These are phyloP conservation scores for Cerastis leucographa DNA, from an alignment of 2,888 invertebrate genomes.

Conservation along the genomic window DNA sequence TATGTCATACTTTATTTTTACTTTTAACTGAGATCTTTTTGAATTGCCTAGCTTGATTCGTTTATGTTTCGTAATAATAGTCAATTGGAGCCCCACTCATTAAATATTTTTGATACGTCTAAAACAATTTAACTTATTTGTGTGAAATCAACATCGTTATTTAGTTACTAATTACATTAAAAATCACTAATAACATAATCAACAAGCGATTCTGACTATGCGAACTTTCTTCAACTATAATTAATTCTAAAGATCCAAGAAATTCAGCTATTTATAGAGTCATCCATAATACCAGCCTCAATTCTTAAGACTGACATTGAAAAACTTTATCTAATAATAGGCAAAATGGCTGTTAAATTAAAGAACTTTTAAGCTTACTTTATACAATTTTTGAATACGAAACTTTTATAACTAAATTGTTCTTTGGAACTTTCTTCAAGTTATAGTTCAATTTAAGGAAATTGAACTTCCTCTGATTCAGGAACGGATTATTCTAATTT, in stretches of 20 bases:
- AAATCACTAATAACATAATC: too few relatives aligned
- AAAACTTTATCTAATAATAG: conserved; percentile 13
- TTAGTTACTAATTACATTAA: too few relatives aligned
- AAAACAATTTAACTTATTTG: too few relatives aligned
- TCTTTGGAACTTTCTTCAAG: conserved; percentile 24
- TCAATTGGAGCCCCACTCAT: too few relatives aligned
- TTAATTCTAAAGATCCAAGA: not conserved
- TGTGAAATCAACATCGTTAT: too few relatives aligned
- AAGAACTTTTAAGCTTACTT: conserved; percentile 40
- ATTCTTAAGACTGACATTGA: not conserved
- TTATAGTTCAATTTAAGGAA: conserved; percentile 44
- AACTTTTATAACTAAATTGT: conserved; percentile 38
- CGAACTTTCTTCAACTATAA: not conserved
- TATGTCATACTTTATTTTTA: too few relatives aligned
- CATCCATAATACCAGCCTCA: not conserved
- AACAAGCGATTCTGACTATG: not conserved
- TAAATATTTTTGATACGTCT: too few relatives aligned
- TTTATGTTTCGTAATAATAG: too few relatives aligned
- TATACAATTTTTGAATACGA: conserved; percentile 32
- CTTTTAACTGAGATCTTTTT: too few relatives aligned
- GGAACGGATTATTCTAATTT: conserved; percentile 16
- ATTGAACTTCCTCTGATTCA: conserved; percentile 33
- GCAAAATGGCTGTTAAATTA: conserved; percentile 29
- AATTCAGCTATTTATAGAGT: not conserved
- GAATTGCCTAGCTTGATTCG: too few relatives aligned